Base-by-base conservation (phyloP, 2,113 vertebrate genomes). In the Brachyhypopomus occidentalis region DNA sequence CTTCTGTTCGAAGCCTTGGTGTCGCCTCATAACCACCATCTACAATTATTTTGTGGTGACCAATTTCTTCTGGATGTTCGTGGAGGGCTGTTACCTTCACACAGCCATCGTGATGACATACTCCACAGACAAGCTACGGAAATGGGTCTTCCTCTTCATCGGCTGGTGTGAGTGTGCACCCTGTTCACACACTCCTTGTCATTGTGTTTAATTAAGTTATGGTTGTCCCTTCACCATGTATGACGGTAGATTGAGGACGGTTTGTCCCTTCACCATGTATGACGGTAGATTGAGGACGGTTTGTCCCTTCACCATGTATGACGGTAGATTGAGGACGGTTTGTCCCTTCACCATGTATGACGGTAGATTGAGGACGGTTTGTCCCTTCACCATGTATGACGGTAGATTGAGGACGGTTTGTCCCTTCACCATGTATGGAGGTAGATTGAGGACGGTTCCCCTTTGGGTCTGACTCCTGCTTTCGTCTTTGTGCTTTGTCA, bases 41-140 rank as follows among this genome's bases (percentile, higher is more conserved):
- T 99, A 98, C 92, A 99, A 99, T 90, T 99, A 99, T 81, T 99
- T 99, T 77, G 95, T 99, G 93, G 97, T 99, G 89, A 99, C 98
- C 36, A 99, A 98, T 88, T 99, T 99, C 89, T 99, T 99, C 93
- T 99, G 98, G 98, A 99, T 99, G 98, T 99, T 99, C 75, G 97
- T 97, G 55, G 98, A 99, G 88, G 98, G 98, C 80, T 99, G 97
- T 88, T 99, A 99, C 89, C 95, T 99, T 30, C 98, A 99, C 90
- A 98, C 97, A 0, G 98, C 97, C 52, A 96, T 99, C 11, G 98
- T 97, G 64, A 97, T 99, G 97, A 97, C 98, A n/a, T 99, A 98
- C 83, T 99, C 97, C 45, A 98, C 98, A 0, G 97, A 99, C 81
- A 97, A 95, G 84, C 95, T 99, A 72, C 90, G 94, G 70, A 98